These are phyloP conservation scores for Galagoides demidoff DNA, from an alignment of 2,797 vertebrate genomes.

Conservation along the genomic window DNA sequence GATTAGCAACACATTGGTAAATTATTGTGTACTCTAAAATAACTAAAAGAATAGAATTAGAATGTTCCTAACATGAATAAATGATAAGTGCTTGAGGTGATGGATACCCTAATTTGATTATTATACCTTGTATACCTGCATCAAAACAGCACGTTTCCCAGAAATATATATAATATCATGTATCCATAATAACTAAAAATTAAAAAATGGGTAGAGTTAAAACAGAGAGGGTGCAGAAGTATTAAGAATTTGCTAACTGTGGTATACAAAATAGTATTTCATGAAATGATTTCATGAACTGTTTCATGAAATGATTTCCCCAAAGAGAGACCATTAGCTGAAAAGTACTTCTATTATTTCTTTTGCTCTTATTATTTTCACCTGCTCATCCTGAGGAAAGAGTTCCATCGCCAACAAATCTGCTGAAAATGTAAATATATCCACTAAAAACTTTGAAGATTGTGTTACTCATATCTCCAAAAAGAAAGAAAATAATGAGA, in stretches of 20 bases:
- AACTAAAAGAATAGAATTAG: neutral
- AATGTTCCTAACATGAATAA: neutral
- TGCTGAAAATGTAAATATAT: neutral
- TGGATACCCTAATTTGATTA: neutral
- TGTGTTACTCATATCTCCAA: neutral
- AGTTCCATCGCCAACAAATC: neutral
- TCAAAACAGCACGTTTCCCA: neutral
- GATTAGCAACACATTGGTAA: neutral
- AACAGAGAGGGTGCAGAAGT: neutral
- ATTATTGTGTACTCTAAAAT: neutral
- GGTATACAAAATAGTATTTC: neutral
- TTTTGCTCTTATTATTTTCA: neutral
- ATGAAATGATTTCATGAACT: neutral
- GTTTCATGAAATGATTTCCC: neutral
- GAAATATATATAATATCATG: neutral
- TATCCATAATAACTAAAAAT: neutral
- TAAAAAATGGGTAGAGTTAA: neutral
- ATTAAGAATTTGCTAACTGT: neutral
- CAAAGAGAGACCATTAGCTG: neutral
- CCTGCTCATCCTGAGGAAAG: neutral
- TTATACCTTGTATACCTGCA: neutral
- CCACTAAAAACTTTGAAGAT: constrained; percentile 8
- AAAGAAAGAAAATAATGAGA: neutral
- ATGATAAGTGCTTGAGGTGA: neutral
- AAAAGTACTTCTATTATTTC: neutral